Evolutionary conservation across 2,888 invertebrate genomes (phyloP).

Genomic region (Seira ritae): DNA sequence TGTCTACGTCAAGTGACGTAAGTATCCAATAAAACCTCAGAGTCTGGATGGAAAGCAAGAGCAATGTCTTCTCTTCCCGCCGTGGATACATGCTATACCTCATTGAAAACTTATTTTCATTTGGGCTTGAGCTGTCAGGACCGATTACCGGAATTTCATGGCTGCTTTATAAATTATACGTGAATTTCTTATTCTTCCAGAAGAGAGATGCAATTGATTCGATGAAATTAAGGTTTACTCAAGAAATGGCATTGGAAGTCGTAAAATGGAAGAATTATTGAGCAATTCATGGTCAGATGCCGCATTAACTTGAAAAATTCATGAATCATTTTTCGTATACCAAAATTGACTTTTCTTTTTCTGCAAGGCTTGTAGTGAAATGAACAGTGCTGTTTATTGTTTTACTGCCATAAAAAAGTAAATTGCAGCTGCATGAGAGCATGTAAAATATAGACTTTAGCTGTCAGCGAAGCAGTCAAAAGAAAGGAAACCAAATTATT

Average conservation of each 20-base stretch:
- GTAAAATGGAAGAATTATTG: constrained; percentile 5
- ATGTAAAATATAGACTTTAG: too few relatives aligned
- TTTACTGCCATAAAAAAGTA: background rate
- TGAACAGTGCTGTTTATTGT: background rate
- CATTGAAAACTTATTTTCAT: constrained; percentile 4
- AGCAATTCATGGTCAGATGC: constrained; percentile 6
- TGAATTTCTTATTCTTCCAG: background rate
- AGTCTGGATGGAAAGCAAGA: background rate
- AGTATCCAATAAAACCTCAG: constrained; percentile 11
- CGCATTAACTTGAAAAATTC: background rate
- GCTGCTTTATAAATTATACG: background rate
- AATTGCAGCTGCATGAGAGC: background rate
- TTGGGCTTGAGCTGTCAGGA: background rate
- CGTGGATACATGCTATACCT: background rate
- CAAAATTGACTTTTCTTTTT: background rate
- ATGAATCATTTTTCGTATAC: constrained; percentile 5
- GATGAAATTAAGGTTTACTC: background rate
- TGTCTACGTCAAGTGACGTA: constrained; percentile 11
- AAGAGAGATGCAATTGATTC: background rate
- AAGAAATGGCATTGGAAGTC: background rate
- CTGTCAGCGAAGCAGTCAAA: too few relatives aligned
- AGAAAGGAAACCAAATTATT: too few relatives aligned
- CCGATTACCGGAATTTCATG: background rate
- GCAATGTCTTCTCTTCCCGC: background rate
- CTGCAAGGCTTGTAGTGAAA: background rate